phyloP scores from a whole-genome alignment of 53 echinoderm and acorn worm genomes.

The Hippasteria phrygiana region DNA sequence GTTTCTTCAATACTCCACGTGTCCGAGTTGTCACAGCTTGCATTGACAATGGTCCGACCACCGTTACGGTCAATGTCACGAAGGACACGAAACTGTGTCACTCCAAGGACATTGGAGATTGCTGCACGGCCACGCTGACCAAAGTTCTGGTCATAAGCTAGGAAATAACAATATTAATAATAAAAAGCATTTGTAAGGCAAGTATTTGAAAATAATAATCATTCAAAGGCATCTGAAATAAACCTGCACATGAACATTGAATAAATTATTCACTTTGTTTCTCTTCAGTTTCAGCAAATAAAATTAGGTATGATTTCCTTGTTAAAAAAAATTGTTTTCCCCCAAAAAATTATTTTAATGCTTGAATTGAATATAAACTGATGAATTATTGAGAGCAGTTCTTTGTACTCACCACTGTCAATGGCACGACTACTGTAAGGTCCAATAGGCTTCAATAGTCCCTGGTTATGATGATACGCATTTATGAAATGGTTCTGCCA shows the following conservation, averaged over 20 bases:
- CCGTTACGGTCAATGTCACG: conserved; percentile 41
- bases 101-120: conserved; percentile 34
- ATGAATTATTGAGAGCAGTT: no score
- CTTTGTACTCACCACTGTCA: conserved; percentile 16
- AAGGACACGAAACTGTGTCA: conserved; percentile 22
- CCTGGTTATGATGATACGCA: background rate
- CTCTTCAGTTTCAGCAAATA: no score
- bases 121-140: conserved; percentile 41
- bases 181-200: background rate
- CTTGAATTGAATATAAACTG: no score
- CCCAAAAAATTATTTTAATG: no score
- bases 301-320: no score
- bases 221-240: no score
- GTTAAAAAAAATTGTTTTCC: no score
- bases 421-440: background rate
- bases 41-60: background rate
- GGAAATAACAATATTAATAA: background rate
- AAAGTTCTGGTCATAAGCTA: conserved; percentile 41
- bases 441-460: conserved; percentile 49
- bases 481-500: conserved; percentile 55
- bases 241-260: no score
- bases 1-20: background rate
- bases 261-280: no score
- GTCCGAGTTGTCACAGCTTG: background rate
- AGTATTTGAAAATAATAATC: no score